These are phyloP conservation scores for Pseudococcus jackbeardsleyi DNA, from an alignment of 2,888 invertebrate genomes.

Conservation along the genomic window DNA sequence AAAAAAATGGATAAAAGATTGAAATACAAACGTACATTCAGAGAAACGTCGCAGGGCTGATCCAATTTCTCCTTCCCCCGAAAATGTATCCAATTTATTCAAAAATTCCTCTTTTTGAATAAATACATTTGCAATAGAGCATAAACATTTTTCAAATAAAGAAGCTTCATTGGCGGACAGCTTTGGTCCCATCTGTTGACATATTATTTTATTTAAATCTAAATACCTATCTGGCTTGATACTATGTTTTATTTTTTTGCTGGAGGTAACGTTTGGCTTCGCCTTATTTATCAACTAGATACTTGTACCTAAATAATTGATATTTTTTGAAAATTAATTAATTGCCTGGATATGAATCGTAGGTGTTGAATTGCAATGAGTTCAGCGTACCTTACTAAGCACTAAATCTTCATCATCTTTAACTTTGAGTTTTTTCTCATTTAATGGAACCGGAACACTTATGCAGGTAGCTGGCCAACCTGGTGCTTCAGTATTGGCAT, in stretches of 20 bases:
- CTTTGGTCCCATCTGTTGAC: constrained; percentile 56
- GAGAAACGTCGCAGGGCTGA: constrained; percentile 71
- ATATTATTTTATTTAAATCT: background rate
- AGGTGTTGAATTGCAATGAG: background rate
- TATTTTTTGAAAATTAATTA: background rate
- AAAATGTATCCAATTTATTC: constrained; percentile 75
- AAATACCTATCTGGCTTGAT: background rate
- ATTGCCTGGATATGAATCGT: background rate
- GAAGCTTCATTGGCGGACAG: constrained; percentile 53
- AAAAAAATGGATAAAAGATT: background rate
- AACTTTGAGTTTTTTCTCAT: background rate
- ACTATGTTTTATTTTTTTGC: background rate
- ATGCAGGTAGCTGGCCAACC: constrained; percentile 72
- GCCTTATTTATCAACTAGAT: background rate
- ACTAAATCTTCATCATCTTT: background rate
- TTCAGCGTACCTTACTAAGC: background rate
- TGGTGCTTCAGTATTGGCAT: constrained; percentile 74
- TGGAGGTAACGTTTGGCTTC: background rate
- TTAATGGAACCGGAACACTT: constrained; percentile 20
- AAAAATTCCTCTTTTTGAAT: constrained; percentile 75
- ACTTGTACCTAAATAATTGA: background rate
- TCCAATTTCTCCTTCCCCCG: constrained; percentile 79
- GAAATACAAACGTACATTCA: constrained; percentile 26
- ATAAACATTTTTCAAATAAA: constrained; percentile 70
- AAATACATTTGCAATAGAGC: constrained; percentile 73